Conservation (phyloP, 2,797 vertebrate genomes). For the Bradypodion ventrale region DNA sequence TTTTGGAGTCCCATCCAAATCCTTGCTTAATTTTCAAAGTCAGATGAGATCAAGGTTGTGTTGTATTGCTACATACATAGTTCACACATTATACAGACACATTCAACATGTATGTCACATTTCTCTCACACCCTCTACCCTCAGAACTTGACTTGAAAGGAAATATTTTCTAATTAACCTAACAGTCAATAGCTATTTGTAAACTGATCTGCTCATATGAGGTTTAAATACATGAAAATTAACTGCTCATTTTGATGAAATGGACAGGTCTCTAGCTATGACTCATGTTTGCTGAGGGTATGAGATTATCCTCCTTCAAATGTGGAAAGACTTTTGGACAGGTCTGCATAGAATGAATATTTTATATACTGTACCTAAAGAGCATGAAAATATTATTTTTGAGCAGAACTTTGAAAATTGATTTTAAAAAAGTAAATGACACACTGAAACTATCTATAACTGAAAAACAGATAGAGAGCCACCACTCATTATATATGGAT, state of each 20-base stretch:
- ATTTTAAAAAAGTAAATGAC: not conserved
- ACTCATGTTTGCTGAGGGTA: too few species aligned
- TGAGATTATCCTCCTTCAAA: too few species aligned
- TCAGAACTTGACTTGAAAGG: not conserved
- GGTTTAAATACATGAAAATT: conserved; percentile 28
- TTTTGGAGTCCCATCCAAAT: too few species aligned
- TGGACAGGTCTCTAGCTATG: not conserved
- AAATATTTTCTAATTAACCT: not conserved
- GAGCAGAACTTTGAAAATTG: not conserved
- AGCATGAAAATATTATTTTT: not conserved
- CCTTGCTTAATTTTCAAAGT: too few species aligned
- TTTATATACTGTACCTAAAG: not conserved
- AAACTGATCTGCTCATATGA: not conserved
- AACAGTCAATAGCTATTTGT: not conserved
- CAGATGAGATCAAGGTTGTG: too few species aligned
- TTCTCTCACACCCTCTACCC: not conserved
- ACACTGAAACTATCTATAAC: not conserved
- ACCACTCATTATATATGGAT: not conserved
- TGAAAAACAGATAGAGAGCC: not conserved
- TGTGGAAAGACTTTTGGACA: not conserved
- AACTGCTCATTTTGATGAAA: not conserved
- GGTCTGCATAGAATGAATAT: not conserved
- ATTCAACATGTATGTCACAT: too few species aligned
- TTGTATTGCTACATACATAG: too few species aligned
- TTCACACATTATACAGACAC: not conserved